A percentile compares a stretch with the other conserved stretches of the same genome.
These are phyloP conservation scores for Aleiodes sp. DNA, from an alignment of 1,140 invertebrate species.

Conservation along the genomic window DNA sequence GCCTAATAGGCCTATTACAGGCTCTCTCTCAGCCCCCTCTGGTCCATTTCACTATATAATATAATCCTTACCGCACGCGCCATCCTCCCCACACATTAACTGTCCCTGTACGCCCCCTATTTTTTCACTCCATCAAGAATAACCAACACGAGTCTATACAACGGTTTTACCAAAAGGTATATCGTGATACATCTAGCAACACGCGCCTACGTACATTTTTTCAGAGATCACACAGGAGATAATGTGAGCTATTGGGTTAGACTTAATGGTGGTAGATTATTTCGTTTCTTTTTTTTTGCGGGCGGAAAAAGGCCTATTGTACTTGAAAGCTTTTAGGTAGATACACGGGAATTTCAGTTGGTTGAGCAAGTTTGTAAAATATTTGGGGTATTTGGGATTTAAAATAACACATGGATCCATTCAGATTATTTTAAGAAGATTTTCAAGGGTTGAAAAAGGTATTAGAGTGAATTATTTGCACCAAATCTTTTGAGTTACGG, in stretches of 20 bases:
- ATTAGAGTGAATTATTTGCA: no score
- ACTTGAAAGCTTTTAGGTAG: neutral
- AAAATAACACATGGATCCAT: neutral
- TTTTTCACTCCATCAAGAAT: conserved; percentile 39
- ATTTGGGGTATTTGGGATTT: neutral
- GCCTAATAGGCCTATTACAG: conserved; percentile 67
- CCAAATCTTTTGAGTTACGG: no score
- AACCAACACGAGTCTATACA: conserved; percentile 18
- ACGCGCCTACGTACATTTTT: conserved; percentile 30
- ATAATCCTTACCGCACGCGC: conserved; percentile 62
- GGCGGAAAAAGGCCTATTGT: conserved; percentile 11
- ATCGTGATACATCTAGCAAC: conserved; percentile 44
- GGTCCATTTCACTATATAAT: conserved; percentile 62
- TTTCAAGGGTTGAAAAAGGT: no score
- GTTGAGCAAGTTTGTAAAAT: conserved; percentile 1
- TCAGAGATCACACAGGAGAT: conserved; percentile 30
- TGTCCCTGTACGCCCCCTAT: conserved; percentile 35
- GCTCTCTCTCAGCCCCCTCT: conserved; percentile 35
- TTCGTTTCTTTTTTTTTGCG: neutral
- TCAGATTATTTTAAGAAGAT: neutral
- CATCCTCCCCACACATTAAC: neutral
- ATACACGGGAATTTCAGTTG: neutral
- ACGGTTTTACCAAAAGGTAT: conserved; percentile 29
- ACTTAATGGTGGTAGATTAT: conserved; percentile 17
- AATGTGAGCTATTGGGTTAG: conserved; percentile 9